Conservation (phyloP, 1,140 invertebrate genomes). For the Micrasema minimum region DNA sequence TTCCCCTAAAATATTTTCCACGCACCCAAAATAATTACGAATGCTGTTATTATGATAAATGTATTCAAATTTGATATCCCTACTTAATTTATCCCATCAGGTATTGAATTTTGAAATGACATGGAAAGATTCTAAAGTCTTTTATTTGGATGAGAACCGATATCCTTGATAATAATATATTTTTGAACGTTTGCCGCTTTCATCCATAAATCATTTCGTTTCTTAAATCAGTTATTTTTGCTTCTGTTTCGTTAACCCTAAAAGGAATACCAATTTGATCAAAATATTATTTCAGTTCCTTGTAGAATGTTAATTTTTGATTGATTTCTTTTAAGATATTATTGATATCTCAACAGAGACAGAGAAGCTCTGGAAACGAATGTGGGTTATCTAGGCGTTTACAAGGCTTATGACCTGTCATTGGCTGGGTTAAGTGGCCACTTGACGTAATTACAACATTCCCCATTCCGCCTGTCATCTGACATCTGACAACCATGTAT, state of each 20-base stretch:
- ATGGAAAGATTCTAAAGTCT: background rate
- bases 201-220: background rate
- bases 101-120: slow-evolving; percentile 1
- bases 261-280: no score
- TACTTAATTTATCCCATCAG: background rate
- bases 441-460: no score
- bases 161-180: slow-evolving; percentile 11
- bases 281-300: no score
- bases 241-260: slow-evolving; percentile 32
- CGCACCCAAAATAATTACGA: background rate
- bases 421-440: no score
- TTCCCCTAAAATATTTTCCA: background rate
- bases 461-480: no score
- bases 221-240: background rate
- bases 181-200: slow-evolving; percentile 1
- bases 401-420: no score
- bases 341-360: no score
- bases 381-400: no score
- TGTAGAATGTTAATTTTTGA: no score
- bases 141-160: background rate
- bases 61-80: background rate
- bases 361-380: no score
- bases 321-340: no score
- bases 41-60: slow-evolving; percentile 6
- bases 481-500: no score